Evolutionary conservation across 1,140 invertebrate species (phyloP), one percentile per base, ranked within the genome.

Genomic region (Zophobas atratus): DNA sequence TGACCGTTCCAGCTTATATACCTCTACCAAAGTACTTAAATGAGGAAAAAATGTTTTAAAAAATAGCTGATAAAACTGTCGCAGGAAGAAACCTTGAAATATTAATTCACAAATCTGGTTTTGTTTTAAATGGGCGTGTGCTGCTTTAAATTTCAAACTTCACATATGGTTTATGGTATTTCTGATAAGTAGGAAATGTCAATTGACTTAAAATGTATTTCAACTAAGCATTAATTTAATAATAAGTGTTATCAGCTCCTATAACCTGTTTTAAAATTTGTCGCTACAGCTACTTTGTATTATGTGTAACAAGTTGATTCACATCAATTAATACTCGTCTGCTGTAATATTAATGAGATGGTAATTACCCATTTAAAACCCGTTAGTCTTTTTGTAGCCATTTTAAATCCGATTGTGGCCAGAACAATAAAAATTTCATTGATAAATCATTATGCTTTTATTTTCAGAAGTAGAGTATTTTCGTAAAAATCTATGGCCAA

Each of bases 1-100:
- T 20, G 6, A 6, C 20, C 32, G 3, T 5, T 41, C 2, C 6
- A 41, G 39, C 60, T 67, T 67, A 67, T 67, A 67, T 67, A 67
- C 38, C 32, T 46, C 4, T 3, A n/a, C 33, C 8, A 39, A 67
- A 41, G 43, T 41, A 39, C 60, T 33, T 8, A 43, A n/a, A 67
- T 3, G n/a, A 43, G 35, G 33, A 67, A 67, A 67, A 67, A 67
- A 43, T 43, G 39, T 41, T 67, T 6, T 43, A 67, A 67, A 67
- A 67, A 67, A 33, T 67, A 67, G 4, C 1, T 67, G 60, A 67
- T 67, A 67, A 67, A n/a, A 41, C 43, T 67, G 39, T 67, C 60
- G 8, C 60, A 67, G 60, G 60, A 67, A 67, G 60, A 67, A 67
- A 67, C 60, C 60, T 67, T 67, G 60, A 43, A 67, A 67, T 67